Conservation (phyloP, 2,888 invertebrate genomes). For the Isotomurus palustris region DNA sequence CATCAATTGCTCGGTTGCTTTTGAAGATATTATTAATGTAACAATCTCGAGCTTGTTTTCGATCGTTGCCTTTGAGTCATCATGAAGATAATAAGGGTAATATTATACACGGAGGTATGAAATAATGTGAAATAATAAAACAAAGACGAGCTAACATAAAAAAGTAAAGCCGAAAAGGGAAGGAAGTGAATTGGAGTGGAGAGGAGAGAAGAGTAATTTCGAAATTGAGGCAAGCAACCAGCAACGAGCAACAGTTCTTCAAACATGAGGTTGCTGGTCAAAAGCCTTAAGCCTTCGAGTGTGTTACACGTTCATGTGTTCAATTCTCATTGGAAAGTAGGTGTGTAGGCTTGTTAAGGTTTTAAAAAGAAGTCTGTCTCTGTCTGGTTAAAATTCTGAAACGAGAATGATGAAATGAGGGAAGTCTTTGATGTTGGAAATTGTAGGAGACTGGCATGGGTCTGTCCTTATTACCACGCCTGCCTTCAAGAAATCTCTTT, state of each 20-base stretch:
- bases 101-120: background rate
- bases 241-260: background rate
- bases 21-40: background rate
- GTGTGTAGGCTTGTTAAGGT: background rate
- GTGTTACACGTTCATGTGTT: too few species aligned
- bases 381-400: background rate
- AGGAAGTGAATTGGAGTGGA: slow-evolving; percentile 3
- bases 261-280: too few species aligned
- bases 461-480: slow-evolving; percentile 4
- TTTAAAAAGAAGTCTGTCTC: background rate
- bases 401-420: background rate
- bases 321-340: too few species aligned
- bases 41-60: background rate
- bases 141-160: background rate
- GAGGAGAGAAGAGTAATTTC: slow-evolving; percentile 4
- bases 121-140: background rate
- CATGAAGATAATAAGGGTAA: slow-evolving; percentile 5
- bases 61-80: background rate
- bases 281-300: too few species aligned
- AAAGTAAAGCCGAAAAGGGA: background rate
- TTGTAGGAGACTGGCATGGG: background rate
- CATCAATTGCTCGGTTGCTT: background rate
- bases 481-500: too few species aligned
- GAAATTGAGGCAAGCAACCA: background rate
- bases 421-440: background rate